phyloP scores from a whole-genome alignment of 2,113 vertebrate genomes.

The Psammodynastes pulverulentus region DNA sequence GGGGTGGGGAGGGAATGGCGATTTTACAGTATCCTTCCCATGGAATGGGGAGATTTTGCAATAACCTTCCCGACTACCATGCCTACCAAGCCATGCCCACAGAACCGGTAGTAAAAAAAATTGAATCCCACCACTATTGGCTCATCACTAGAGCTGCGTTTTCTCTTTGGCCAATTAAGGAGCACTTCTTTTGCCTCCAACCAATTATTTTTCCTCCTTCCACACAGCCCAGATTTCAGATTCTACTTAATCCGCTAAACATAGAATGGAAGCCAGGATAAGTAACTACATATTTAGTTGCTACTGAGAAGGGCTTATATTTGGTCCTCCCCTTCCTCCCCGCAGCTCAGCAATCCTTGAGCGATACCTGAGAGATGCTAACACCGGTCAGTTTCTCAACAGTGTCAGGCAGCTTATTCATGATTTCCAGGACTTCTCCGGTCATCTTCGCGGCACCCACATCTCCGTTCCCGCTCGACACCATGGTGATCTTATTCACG shows the following conservation, averaged over 20 bases:
- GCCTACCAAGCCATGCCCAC: no score
- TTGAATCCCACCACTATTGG: no score
- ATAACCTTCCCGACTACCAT: no score
- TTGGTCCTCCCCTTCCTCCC: not conserved
- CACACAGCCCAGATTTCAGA: not conserved
- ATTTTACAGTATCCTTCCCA: no score
- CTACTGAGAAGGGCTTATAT: not conserved
- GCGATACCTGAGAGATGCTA: conserved; percentile 79
- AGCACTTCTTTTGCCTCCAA: not conserved
- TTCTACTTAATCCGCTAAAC: not conserved
- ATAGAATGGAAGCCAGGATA: not conserved
- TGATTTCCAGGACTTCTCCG: conserved; percentile 86
- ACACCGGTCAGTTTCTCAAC: conserved; percentile 87
- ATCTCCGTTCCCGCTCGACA: conserved; percentile 81
- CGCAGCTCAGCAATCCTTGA: not conserved
- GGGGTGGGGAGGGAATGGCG: no score
- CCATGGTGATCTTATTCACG: conserved; percentile 82
- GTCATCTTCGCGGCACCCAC: conserved; percentile 85
- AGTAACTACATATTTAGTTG: not conserved
- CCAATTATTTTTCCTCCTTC: not conserved
- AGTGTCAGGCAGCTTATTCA: conserved; percentile 74
- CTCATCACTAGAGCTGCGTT: not conserved
- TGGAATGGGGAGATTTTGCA: no score
- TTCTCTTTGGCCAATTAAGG: not conserved
- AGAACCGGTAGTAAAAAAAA: no score